Evolutionary conservation across 2,797 vertebrate genomes (phyloP).

Genomic region (Neosalanx taihuensis): DNA sequence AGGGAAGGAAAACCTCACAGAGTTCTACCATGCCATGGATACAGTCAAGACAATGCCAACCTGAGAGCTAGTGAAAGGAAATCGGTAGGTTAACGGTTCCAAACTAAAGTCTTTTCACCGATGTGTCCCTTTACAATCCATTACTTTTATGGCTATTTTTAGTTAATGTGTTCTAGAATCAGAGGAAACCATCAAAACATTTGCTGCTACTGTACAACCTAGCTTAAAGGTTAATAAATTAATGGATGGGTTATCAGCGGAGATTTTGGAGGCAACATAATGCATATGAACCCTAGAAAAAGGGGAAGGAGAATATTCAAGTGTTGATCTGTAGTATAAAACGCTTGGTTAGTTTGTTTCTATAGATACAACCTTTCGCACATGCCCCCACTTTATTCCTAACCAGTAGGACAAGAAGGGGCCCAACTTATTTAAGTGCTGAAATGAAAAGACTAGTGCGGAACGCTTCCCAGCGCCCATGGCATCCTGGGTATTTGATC

Average conservation of each 20-base stretch:
- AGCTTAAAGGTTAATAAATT: no score
- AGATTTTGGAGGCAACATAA: no score
- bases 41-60: slow-evolving; percentile 33
- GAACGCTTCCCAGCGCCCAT: slow-evolving; percentile 61
- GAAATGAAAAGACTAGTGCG: slow-evolving; percentile 69
- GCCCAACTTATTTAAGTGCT: slow-evolving; percentile 75
- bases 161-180: no score
- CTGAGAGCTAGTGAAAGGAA: neutral
- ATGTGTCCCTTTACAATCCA: no score
- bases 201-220: no score
- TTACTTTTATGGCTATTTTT: no score
- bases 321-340: slow-evolving; percentile 51
- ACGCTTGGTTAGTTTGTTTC: slow-evolving; percentile 63
- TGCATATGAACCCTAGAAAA: no score
- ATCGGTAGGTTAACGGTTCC: no score
- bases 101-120: no score
- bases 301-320: neutral
- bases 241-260: no score
- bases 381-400: slow-evolving; percentile 58
- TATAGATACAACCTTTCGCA: slow-evolving; percentile 59
- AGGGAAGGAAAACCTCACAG: slow-evolving; percentile 23
- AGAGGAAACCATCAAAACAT: no score
- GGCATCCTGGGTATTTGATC: slow-evolving; percentile 71
- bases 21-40: slow-evolving; percentile 29
- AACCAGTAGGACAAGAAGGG: slow-evolving; percentile 56